Conservation (phyloP, 2,888 invertebrate species). For the Hemistola chrysoprasaria region DNA sequence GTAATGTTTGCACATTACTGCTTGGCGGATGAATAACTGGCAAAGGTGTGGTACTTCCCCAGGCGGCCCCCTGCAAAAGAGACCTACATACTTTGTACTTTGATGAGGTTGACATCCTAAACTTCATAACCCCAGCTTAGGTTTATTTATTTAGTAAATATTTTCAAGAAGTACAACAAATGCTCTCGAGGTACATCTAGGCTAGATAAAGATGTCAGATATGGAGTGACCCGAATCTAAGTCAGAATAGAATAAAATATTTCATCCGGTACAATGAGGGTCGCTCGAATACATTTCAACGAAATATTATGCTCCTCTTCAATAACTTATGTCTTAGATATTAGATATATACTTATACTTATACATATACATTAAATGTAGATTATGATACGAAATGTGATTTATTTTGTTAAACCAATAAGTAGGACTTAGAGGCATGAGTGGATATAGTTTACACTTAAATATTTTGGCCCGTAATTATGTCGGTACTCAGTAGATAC, state of each 20-base stretch:
- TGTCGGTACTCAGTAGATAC: background rate
- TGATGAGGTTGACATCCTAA: no score
- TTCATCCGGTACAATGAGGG: slow-evolving; percentile 26
- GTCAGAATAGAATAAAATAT: slow-evolving; percentile 23
- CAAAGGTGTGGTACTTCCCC: no score
- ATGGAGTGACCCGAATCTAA: slow-evolving; percentile 12
- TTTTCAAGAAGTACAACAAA: slow-evolving; percentile 4
- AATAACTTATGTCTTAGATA: slow-evolving; percentile 21
- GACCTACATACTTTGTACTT: no score
- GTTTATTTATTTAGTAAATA: no score
- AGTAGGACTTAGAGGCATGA: no score
- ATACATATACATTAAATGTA: no score
- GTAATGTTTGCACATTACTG: no score
- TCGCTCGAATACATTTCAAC: slow-evolving; percentile 20
- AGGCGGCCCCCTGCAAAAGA: no score
- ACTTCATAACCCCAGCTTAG: background rate
- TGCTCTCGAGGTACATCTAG: slow-evolving; percentile 4
- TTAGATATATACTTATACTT: slow-evolving; percentile 12
- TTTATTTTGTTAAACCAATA: slow-evolving; percentile 16
- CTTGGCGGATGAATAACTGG: no score
- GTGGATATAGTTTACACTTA: no score
- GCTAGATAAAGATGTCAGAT: slow-evolving; percentile 12
- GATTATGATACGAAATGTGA: no score
- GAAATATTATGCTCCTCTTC: slow-evolving; percentile 25
- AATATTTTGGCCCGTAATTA: no score